Evolutionary conservation across 2,888 invertebrate genomes (phyloP), one percentile per base, ranked within the genome.

Genomic region (Amaurobius ferox): DNA sequence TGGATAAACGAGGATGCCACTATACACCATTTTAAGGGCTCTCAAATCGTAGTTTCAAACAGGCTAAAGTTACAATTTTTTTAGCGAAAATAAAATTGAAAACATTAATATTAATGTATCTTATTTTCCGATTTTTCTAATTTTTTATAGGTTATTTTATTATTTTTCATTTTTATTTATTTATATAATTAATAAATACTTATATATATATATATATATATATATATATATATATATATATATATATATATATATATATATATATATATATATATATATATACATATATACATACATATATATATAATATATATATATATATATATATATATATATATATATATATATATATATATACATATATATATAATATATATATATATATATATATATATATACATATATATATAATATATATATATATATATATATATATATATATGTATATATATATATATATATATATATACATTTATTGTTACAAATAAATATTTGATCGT

Each of bases 201-300:
- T 44, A 44, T 44, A 44, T 44, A 44, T 44, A 44, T 44, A 44
- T 44, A 44, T 44, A 44, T 44, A 44, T 44, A 44, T 44, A 16
- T 16, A 44, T 44, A 44, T 16, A 44, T 44, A 44, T 44, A 44
- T 44, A 44, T 44, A 44, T 44, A 44, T 44, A 44, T 16, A 44
- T 44, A 44, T 44, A 44, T 44, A 44, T 44, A 44, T 44, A 44
- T 44, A 44, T 44, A 44, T 16, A 44, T 44, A 44, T 44, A 44
- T 44, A 44, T 44, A 44, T 16, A 44, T 44, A 44, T 44, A 44
- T 16, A 44, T 44, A 44, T 44, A 44, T 16, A 44, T 44, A 44
- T 44, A 44, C 16, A 44, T 44, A 44, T 44, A 44, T 16, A 44
- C 16, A 44, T 44, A 44, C 16, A 44, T 44, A 44, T 44, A 44